A percentile compares a stretch with the other conserved stretches of the same genome.
Conservation (phyloP, 2,113 vertebrate species). For the Hippocampus abdominalis region DNA sequence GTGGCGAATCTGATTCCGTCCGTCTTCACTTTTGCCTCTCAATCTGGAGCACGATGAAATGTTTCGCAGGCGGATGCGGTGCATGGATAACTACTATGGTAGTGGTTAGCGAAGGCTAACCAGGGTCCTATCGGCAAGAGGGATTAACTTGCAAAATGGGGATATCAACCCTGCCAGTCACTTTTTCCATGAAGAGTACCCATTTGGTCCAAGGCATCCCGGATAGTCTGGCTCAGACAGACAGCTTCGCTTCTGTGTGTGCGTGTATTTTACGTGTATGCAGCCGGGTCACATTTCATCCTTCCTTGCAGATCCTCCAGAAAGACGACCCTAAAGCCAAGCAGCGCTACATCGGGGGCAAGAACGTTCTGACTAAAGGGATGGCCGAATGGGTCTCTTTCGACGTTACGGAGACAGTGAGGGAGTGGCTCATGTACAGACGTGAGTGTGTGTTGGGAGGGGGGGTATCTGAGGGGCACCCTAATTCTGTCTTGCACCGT, state of each 20-base stretch:
- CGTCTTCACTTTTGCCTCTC: neutral
- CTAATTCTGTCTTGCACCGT: slow-evolving; percentile 13
- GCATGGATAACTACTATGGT: neutral
- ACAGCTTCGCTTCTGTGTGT: slow-evolving; percentile 59
- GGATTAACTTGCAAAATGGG: slow-evolving; percentile 72
- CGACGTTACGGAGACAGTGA: slow-evolving; percentile 93
- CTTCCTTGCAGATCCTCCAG: slow-evolving; percentile 81
- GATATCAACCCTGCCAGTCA: slow-evolving; percentile 73
- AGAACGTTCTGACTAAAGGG: slow-evolving; percentile 90
- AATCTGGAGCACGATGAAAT: slow-evolving; percentile 12
- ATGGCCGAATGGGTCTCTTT: slow-evolving; percentile 92
- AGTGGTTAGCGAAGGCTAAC: slow-evolving; percentile 54
- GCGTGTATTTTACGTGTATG: slow-evolving; percentile 38
- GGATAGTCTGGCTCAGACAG: slow-evolving; percentile 72
- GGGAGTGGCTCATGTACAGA: slow-evolving; percentile 91
- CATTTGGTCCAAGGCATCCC: slow-evolving; percentile 72
- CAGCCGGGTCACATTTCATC: slow-evolving; percentile 55
- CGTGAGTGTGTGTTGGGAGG: slow-evolving; percentile 71
- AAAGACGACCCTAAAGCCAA: slow-evolving; percentile 92
- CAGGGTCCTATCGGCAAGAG: slow-evolving; percentile 65
- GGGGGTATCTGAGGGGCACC: neutral
- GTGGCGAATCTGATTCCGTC: slow-evolving; percentile 5
- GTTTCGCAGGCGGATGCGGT: slow-evolving; percentile 2
- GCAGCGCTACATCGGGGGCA: slow-evolving; percentile 92
- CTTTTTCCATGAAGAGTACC: slow-evolving; percentile 75